Evolutionary conservation across 2,797 vertebrate genomes (phyloP).

Genomic region (Sparus aurata): DNA sequence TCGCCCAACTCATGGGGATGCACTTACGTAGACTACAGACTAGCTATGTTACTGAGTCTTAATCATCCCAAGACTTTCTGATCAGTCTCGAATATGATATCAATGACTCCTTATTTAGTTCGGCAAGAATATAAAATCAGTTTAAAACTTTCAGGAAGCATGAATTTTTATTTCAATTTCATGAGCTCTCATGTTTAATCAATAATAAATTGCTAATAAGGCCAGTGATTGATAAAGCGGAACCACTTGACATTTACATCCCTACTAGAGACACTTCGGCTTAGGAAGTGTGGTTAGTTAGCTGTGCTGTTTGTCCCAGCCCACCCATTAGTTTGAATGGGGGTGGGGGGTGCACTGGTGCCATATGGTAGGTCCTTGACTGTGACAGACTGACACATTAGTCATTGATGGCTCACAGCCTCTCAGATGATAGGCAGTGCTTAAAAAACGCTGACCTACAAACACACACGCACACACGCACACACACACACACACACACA

Average conservation of each 20-base stretch:
- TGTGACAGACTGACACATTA: conserved; percentile 84
- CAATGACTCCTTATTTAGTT: conserved; percentile 4
- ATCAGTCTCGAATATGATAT: conserved; percentile 30
- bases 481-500: too few relatives aligned
- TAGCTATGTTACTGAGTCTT: conserved; percentile 43
- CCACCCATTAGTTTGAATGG: conserved; percentile 77
- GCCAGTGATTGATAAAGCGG: conserved; percentile 33
- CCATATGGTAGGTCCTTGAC: conserved; percentile 83
- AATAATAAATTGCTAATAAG: conserved; percentile 40
- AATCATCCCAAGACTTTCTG: conserved; percentile 32
- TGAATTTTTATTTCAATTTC: conserved; percentile 3
- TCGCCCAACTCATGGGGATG: conserved; percentile 46
- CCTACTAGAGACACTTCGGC: conserved; percentile 34
- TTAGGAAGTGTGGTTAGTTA: conserved; percentile 61
- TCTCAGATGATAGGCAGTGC: conserved; percentile 79
- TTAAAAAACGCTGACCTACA: conserved; percentile 79
- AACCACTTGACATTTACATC: conserved; percentile 36
- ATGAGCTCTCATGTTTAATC: conserved; percentile 24
- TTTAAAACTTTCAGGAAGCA: background rate
- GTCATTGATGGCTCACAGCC: conserved; percentile 83
- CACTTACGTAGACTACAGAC: conserved; percentile 34
- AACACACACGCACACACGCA: conserved; percentile 5
- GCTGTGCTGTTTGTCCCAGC: conserved; percentile 66
- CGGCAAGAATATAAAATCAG: background rate
- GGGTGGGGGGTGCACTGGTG: conserved; percentile 42